These are phyloP conservation scores for Lathronympha strigana DNA, from an alignment of 2,888 invertebrate species.

Conservation along the genomic window DNA sequence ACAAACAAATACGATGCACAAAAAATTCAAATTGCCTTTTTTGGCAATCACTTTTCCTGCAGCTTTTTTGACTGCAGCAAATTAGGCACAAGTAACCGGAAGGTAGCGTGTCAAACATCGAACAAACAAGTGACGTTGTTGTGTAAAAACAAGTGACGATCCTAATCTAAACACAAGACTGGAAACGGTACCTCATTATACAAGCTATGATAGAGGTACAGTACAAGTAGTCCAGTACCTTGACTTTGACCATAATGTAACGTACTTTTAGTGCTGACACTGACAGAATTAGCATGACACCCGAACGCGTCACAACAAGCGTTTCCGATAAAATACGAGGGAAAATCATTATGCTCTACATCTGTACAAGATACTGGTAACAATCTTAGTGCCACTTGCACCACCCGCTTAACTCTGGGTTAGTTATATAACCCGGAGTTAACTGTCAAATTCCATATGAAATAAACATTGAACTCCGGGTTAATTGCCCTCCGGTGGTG, in stretches of 20 bases:
- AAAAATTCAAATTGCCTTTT: not conserved
- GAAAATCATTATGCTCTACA: no score
- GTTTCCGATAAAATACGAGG: no score
- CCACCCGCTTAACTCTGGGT: no score
- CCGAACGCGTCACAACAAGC: no score
- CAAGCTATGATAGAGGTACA: conserved; percentile 15
- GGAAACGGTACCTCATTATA: conserved; percentile 21
- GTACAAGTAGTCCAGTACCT: conserved; percentile 10
- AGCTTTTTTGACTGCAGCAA: not conserved
- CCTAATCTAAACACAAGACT: conserved; percentile 6
- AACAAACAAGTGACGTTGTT: conserved; percentile 1
- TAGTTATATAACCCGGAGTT: no score
- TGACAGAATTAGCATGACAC: no score
- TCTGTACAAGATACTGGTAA: no score
- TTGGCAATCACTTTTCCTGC: not conserved
- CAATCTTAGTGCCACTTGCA: no score
- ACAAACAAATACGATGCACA: not conserved
- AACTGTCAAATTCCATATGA: no score
- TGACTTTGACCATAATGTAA: not conserved
- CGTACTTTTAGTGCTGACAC: no score
- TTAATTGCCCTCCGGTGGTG: no score
- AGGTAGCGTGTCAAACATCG: not conserved
- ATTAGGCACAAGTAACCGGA: not conserved
- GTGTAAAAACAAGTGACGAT: conserved; percentile 18
- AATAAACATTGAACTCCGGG: no score